These are phyloP conservation scores for Pachliopta kotzebuea DNA, from an alignment of 2,888 invertebrate genomes.

Conservation along the genomic window DNA sequence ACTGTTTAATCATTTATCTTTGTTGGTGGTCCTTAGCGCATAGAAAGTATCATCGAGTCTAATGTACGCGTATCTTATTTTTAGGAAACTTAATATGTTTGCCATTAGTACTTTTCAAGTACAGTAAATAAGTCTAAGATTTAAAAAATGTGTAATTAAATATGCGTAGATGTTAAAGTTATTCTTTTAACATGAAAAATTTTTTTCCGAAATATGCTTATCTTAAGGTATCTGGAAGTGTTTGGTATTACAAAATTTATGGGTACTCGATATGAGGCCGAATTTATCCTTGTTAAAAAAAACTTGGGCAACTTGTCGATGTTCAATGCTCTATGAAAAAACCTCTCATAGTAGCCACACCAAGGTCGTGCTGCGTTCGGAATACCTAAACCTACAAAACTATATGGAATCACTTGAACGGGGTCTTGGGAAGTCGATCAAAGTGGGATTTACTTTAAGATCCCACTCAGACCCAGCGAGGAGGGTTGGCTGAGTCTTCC, in stretches of 20 bases:
- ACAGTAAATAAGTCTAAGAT: too few relatives aligned
- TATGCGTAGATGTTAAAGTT: too few relatives aligned
- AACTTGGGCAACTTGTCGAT: slow-evolving; percentile 25
- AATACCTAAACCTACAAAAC: slow-evolving; percentile 54
- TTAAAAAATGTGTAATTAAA: too few relatives aligned
- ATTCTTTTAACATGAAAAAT: too few relatives aligned
- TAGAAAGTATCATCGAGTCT: background rate
- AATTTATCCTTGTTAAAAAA: slow-evolving; percentile 10
- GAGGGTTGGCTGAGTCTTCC: slow-evolving; percentile 49
- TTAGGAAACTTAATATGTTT: too few relatives aligned
- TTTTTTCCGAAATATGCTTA: background rate
- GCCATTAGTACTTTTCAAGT: too few relatives aligned
- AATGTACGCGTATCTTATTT: background rate
- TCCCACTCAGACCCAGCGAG: slow-evolving; percentile 42
- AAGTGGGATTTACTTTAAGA: slow-evolving; percentile 66
- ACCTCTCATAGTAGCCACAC: slow-evolving; percentile 36
- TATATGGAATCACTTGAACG: slow-evolving; percentile 50
- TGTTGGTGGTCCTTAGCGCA: slow-evolving; percentile 17
- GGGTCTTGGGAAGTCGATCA: slow-evolving; percentile 61
- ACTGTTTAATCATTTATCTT: slow-evolving; percentile 12
- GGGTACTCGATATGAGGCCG: slow-evolving; percentile 1
- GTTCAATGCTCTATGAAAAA: slow-evolving; percentile 32
- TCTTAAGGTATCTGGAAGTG: background rate
- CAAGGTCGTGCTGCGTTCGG: slow-evolving; percentile 45
- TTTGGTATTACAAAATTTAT: background rate